phyloP scores from a whole-genome alignment of 2,888 invertebrate species.

The Tanypteryx hageni region DNA sequence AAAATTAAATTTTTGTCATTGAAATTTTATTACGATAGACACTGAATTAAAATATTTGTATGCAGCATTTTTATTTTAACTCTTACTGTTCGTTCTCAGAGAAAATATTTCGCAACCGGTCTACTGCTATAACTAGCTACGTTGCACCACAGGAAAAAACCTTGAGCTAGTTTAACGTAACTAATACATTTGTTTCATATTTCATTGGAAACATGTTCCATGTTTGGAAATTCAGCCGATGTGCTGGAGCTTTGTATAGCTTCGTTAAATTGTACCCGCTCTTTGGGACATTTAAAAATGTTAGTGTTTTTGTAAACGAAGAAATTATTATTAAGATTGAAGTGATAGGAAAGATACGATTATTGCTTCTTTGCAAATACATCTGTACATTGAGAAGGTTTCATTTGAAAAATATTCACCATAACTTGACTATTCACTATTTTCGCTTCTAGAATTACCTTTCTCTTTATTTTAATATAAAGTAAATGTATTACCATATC shows the following conservation, averaged over 20 bases:
- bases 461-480: too few species aligned
- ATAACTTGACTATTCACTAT: too few species aligned
- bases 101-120: neutral
- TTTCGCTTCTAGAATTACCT: too few species aligned
- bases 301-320: neutral
- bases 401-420: too few species aligned
- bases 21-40: neutral
- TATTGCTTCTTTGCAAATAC: too few species aligned
- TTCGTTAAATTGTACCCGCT: constrained; percentile 1
- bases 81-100: neutral
- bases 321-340: too few species aligned
- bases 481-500: too few species aligned
- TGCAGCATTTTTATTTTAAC: neutral
- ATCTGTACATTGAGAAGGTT: too few species aligned
- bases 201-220: neutral
- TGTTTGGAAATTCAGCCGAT: neutral
- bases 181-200: neutral
- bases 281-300: neutral
- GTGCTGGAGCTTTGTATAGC: neutral
- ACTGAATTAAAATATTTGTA: neutral
- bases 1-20: too few species aligned
- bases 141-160: neutral
- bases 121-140: neutral
- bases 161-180: constrained; percentile 7
- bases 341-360: too few species aligned